A percentile compares a stretch with the other conserved stretches of the same genome.
phyloP scores from a whole-genome alignment of 2,797 vertebrate species.

The Trematomus bernacchii region DNA sequence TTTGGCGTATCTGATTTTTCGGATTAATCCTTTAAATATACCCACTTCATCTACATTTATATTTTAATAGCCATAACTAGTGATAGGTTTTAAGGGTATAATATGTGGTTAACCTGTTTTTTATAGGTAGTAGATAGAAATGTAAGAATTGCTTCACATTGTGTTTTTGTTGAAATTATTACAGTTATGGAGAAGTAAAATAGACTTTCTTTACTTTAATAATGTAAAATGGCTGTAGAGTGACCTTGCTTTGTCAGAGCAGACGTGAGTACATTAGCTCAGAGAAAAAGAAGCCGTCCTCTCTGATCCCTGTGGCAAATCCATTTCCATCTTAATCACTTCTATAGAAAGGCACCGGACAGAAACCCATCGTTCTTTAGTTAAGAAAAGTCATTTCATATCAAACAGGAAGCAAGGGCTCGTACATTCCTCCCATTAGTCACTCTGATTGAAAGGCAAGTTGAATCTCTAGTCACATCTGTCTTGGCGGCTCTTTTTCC shows the following conservation, averaged over 20 bases:
- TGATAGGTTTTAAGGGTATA: no score
- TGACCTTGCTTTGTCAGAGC: slow-evolving; percentile 51
- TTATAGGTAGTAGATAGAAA: background rate
- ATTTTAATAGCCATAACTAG: no score
- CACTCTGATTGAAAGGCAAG: slow-evolving; percentile 39
- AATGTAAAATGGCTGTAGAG: background rate
- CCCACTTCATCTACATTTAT: background rate
- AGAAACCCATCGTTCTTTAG: slow-evolving; percentile 47
- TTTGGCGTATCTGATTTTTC: no score
- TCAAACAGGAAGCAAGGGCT: slow-evolving; percentile 31
- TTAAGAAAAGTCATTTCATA: slow-evolving; percentile 55
- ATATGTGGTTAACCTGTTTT: background rate
- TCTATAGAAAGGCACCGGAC: slow-evolving; percentile 53
- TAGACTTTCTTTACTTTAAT: background rate
- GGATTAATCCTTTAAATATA: no score
- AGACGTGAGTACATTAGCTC: slow-evolving; percentile 33
- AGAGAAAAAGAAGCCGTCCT: no score
- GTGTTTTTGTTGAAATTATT: background rate
- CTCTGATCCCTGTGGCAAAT: slow-evolving; percentile 31
- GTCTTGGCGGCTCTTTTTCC: slow-evolving; percentile 29
- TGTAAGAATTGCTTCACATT: background rate
- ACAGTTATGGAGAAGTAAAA: background rate
- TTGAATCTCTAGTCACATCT: slow-evolving; percentile 24
- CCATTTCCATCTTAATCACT: slow-evolving; percentile 58
- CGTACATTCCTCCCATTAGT: slow-evolving; percentile 29